A percentile compares a stretch with the other conserved stretches of the same genome.
These are phyloP conservation scores for Drosophila ambigua DNA, from an alignment of 1,140 invertebrate genomes.

Conservation along the genomic window DNA sequence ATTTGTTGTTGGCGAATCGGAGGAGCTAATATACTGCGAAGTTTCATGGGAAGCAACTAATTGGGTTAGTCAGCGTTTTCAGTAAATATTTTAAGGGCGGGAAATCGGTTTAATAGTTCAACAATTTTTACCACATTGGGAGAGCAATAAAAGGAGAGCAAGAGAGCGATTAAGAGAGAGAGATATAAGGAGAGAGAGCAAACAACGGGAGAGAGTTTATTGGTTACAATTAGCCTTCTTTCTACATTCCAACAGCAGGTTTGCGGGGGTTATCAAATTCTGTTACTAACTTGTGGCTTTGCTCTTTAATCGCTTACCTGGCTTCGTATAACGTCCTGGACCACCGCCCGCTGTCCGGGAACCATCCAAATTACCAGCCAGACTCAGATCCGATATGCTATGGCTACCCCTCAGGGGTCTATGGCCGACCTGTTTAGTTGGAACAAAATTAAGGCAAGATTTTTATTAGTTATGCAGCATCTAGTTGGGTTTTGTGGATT, in stretches of 20 bases:
- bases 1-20: conserved; percentile 23
- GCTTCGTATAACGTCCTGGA: conserved; percentile 73
- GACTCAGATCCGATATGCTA: conserved; percentile 89
- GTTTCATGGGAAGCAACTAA: conserved; percentile 71
- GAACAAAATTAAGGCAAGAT: not conserved
- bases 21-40: conserved; percentile 70
- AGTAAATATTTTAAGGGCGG: conserved; percentile 1
- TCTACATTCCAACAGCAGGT: conserved; percentile 25
- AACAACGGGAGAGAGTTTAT: conserved; percentile 54
- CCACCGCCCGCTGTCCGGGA: conserved; percentile 64
- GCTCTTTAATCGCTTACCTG: conserved; percentile 54
- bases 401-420: conserved; percentile 92
- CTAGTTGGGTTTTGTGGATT: too few relatives aligned
- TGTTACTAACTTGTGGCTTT: not conserved
- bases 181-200: conserved; percentile 54
- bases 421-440: conserved; percentile 87
- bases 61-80: conserved; percentile 56
- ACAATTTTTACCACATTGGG: conserved; percentile 56
- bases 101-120: conserved; percentile 10
- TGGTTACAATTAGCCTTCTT: conserved; percentile 61
- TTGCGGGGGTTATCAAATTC: not conserved
- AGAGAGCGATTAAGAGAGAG: conserved; percentile 30
- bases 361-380: conserved; percentile 84
- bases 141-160: conserved; percentile 51
- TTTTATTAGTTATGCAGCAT: not conserved